Evolutionary conservation across 1,140 invertebrate genomes (phyloP).

Genomic region (Drosophila kepulauana): DNA sequence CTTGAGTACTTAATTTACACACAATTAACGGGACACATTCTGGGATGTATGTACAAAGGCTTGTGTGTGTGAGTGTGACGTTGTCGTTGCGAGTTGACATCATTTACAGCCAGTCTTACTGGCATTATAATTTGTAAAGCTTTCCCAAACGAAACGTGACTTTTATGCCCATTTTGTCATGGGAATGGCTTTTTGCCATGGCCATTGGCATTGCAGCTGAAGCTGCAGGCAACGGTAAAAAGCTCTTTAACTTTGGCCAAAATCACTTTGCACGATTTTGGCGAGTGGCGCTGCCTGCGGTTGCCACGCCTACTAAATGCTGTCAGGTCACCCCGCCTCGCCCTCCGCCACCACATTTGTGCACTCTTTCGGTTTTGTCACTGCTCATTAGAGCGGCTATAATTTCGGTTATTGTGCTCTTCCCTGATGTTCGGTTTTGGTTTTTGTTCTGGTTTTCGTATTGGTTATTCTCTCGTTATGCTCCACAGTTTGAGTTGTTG

Average conservation of each 20-base stretch:
- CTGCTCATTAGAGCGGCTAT: constrained; percentile 81
- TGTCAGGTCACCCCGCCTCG: constrained; percentile 30
- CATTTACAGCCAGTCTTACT: constrained; percentile 29
- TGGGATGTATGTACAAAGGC: neutral
- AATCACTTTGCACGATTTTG: constrained; percentile 61
- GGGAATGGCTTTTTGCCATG: constrained; percentile 24
- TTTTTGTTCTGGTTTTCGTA: constrained; percentile 39
- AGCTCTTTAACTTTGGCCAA: constrained; percentile 74
- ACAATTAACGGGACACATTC: constrained; percentile 15
- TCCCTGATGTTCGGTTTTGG: constrained; percentile 57
- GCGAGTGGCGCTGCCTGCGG: constrained; percentile 12
- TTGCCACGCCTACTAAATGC: constrained; percentile 32
- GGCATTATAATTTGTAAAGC: constrained; percentile 34
- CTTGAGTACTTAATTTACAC: constrained; percentile 34
- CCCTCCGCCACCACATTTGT: constrained; percentile 59
- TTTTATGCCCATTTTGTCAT: constrained; percentile 59
- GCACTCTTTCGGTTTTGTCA: constrained; percentile 69
- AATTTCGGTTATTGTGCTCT: constrained; percentile 75
- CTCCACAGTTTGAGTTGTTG: constrained; percentile 5
- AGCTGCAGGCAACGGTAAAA: constrained; percentile 32
- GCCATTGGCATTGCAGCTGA: neutral
- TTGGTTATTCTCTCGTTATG: constrained; percentile 29
- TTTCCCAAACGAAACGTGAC: constrained; percentile 57
- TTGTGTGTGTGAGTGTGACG: neutral
- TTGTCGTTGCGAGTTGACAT: constrained; percentile 8